These are phyloP conservation scores for Dexiosoma caninum DNA, from an alignment of 2,888 invertebrate genomes.

Conservation along the genomic window DNA sequence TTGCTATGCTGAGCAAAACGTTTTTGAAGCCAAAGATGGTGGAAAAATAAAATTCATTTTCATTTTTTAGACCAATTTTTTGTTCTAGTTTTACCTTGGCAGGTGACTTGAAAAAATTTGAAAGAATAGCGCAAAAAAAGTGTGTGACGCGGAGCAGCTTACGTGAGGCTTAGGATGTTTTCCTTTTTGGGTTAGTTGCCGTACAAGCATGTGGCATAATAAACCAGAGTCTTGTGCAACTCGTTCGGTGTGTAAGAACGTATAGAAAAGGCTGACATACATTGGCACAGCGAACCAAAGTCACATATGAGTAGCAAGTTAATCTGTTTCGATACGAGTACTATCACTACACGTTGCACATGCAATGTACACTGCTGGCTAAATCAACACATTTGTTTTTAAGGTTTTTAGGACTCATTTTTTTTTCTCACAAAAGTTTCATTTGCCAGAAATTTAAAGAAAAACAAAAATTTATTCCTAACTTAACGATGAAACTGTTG, in stretches of 20 bases:
- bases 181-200: not conserved
- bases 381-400: not conserved
- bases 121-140: not conserved
- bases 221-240: not conserved
- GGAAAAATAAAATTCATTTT: slow-evolving; percentile 22
- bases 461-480: not conserved
- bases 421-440: no score
- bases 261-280: not conserved
- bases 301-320: slow-evolving; percentile 49
- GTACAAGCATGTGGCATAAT: slow-evolving; percentile 9
- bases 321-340: slow-evolving; percentile 39
- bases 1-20: slow-evolving; percentile 29
- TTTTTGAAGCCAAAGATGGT: slow-evolving; percentile 16
- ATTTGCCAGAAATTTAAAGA: slow-evolving; percentile 16
- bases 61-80: not conserved
- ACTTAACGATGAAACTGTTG: slow-evolving; percentile 35
- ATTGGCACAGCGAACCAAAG: slow-evolving; percentile 34
- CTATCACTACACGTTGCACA: no score
- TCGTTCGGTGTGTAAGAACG: not conserved
- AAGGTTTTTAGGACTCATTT: not conserved
- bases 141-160: slow-evolving; percentile 47
- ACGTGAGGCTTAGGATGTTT: slow-evolving; percentile 51
- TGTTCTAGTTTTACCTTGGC: slow-evolving; percentile 21
- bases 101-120: not conserved
- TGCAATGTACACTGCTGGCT: not conserved